Base-by-base conservation (phyloP, 1,140 invertebrate genomes). In the Halyomorpha halys region DNA sequence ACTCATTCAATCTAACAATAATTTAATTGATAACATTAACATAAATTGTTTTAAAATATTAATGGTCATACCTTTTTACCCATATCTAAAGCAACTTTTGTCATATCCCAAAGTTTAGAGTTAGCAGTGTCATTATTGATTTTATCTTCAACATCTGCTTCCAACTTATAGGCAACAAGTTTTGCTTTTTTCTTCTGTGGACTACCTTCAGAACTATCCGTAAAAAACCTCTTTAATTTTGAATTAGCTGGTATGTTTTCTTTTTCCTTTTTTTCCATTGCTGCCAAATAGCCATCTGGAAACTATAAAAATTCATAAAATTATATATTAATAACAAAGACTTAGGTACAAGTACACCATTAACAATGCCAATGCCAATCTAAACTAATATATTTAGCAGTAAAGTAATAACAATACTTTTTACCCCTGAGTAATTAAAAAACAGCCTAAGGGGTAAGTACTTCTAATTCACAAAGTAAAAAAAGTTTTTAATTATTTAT, bases 221-320 rank as follows among this genome's bases (percentile, higher is more conserved):
- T 59, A 16, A 49, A 49, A 25, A 23, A 56, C 16, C 44, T 47
- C 64, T 61, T 64, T 54, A 56, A 34, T 60, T 61, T 49, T 18
- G 15, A 16, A 34, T 39, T 63, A 21, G 49, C n/a, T 3, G 51
- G 21, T 19, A 30, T 59, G 66, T 61, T 75, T 72, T 18, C 44
- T 62, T 60, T 70, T 68, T 72, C 66, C 64, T 71, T 72, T 44
- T 73, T 72, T 65, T 79, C 79, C 70, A 83, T 78, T 2, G 82
- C 80, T 73, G 88, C 85, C 21, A 85, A 70, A 72, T 87, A 89
- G n/a, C 86, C 86, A 53, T 87, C 85, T 15, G 87, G 87, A 75
- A 87, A 89, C 83, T 86, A 65, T 59, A 71, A 70, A 63, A 39
- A 68, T 56, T 16, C 30, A 65, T 60, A 9, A 63, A 47, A 16